Conservation (phyloP, 2,797 vertebrate genomes). For the Nothura maculosa region DNA sequence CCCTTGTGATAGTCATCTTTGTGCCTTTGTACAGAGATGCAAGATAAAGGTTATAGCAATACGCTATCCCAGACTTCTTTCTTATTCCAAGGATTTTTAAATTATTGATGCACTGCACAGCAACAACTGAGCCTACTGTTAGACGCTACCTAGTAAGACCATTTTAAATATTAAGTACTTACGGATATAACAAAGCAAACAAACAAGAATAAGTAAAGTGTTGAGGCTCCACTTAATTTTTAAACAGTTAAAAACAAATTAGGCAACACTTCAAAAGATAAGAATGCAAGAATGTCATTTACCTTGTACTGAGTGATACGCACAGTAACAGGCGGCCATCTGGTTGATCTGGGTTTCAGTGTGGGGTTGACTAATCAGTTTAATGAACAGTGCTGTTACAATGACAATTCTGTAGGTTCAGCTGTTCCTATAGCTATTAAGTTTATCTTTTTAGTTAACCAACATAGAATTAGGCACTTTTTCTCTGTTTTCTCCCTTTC, state of each 20-base stretch:
- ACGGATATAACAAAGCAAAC: not conserved
- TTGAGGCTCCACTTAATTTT: conserved; percentile 26
- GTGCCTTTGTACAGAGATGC: not conserved
- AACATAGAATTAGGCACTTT: not conserved
- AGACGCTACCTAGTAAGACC: not conserved
- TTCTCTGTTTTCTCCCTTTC: not conserved
- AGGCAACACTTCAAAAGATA: not conserved
- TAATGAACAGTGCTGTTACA: not conserved
- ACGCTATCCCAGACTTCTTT: not conserved
- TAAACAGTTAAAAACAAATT: conserved; percentile 36
- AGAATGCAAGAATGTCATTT: not conserved
- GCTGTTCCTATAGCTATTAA: not conserved
- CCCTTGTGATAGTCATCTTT: not conserved
- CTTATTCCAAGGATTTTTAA: not conserved
- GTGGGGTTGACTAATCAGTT: not conserved
- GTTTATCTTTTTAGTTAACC: not conserved
- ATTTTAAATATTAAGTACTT: conserved; percentile 26
- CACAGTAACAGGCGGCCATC: not conserved
- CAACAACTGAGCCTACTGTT: conserved; percentile 2
- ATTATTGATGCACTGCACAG: not conserved
- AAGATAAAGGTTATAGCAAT: not conserved
- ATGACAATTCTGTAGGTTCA: not conserved
- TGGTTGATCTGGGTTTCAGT: conserved; percentile 6
- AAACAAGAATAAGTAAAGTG: not conserved
- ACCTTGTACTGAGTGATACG: not conserved